A percentile compares a stretch with the other conserved stretches of the same genome.
These are phyloP conservation scores for Xestia ashworthii DNA, from an alignment of 2,888 invertebrate genomes.

Conservation along the genomic window DNA sequence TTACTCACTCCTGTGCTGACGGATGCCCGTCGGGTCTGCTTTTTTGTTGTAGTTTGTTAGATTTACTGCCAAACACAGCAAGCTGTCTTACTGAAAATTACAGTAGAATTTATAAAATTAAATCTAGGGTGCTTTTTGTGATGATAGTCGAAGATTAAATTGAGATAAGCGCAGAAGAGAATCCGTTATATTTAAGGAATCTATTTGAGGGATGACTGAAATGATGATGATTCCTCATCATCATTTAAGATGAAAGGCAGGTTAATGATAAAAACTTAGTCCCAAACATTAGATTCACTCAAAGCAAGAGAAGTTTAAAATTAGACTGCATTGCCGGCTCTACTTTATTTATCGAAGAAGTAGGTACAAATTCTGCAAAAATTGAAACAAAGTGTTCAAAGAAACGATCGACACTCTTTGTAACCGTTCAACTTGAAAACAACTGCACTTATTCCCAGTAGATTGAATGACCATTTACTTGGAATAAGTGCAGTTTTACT, in stretches of 20 bases:
- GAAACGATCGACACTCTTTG: slow-evolving; percentile 45
- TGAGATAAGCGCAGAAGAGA: neutral
- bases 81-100: slow-evolving; percentile 10
- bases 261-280: neutral
- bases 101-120: neutral
- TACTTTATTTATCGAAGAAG: neutral
- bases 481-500: slow-evolving; percentile 64
- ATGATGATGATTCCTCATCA: neutral
- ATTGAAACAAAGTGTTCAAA: slow-evolving; percentile 33
- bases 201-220: neutral
- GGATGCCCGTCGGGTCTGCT: slow-evolving; percentile 31
- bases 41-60: slow-evolving; percentile 45
- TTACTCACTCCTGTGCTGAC: slow-evolving; percentile 55
- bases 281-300: neutral
- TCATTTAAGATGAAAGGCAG: neutral
- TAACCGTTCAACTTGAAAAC: slow-evolving; percentile 56
- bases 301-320: neutral
- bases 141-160: neutral
- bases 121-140: neutral
- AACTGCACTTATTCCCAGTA: slow-evolving; percentile 63
- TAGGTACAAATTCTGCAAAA: slow-evolving; percentile 14
- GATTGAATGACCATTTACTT: slow-evolving; percentile 62
- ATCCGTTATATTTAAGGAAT: neutral
- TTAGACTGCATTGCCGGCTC: neutral
- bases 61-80: slow-evolving; percentile 10